Evolutionary conservation across 2,797 vertebrate genomes (phyloP), one percentile per base, ranked within the genome.

Genomic region (Spinus pinus): DNA sequence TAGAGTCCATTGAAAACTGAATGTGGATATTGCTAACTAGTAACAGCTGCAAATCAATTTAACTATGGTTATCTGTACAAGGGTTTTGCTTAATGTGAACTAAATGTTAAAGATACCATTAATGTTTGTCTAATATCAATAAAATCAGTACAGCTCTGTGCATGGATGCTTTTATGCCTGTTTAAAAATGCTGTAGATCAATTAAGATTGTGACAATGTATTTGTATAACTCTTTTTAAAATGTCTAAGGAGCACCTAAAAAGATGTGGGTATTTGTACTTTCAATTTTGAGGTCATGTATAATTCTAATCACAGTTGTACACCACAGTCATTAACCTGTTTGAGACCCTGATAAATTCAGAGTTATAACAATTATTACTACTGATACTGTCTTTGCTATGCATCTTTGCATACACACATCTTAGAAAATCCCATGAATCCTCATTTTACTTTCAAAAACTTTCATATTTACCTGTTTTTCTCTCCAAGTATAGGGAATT

Each of bases 361-460:
- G 35, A 69, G 22, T 14, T 51, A 14, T 72, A 74, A 46, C 8
- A 80, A 14, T 74, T 73, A 51, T 71, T 53, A 31, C 16, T 87
- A n/a, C 50, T 73, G 71, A 86, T 49, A 10, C 35, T 77, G 39
- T 70, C 39, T 74, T 90, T 78, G 41, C 14, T 71, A 39, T 70
- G 39, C 6, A 57, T 70, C 44, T 90, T 90, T 81, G 35, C 50
- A 88, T 53, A 46, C 5, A 24, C 7, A 24, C 10, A 51, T 62
- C 56, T 81, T 58, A 53, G 39, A 96, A 93, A 57, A 7, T 54
- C 20, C 9, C 46, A 46, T 8, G 49, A 81, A 42, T 71, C 5
- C 19, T 91, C 46, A 81, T 79, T 91, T 91, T 85, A 90, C 81
- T 95, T 91, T 70, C 9, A 86, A 58, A 80, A 73, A 53, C 62